Evolutionary conservation across 2,888 invertebrate species (phyloP).

Genomic region (Lasioglossum leucozonium): DNA sequence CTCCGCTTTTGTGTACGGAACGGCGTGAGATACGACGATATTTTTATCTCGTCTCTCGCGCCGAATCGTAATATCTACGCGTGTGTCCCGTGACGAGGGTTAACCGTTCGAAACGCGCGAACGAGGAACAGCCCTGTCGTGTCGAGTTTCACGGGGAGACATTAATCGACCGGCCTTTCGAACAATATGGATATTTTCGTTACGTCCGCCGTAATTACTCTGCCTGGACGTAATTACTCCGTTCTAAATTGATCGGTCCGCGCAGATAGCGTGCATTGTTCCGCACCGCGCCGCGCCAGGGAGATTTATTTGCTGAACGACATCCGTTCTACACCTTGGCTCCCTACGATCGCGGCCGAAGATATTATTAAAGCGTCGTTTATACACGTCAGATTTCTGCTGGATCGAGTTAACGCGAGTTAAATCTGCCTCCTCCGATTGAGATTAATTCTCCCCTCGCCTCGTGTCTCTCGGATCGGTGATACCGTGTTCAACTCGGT

Average conservation of each 20-base stretch:
- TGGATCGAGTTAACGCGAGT: slow-evolving; percentile 28
- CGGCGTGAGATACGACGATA: slow-evolving; percentile 31
- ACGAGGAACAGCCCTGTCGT: slow-evolving; percentile 34
- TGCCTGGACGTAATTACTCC: slow-evolving; percentile 29
- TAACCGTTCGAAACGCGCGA: slow-evolving; percentile 34
- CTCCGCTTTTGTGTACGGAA: slow-evolving; percentile 50
- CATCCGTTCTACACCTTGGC: slow-evolving; percentile 44
- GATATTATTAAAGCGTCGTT: slow-evolving; percentile 54
- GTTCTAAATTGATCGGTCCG: slow-evolving; percentile 25
- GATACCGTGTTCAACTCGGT: not conserved
- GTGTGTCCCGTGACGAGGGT: slow-evolving; percentile 39
- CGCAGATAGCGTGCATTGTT: slow-evolving; percentile 40
- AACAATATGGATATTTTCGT: slow-evolving; percentile 49
- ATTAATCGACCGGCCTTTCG: slow-evolving; percentile 44
- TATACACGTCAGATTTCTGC: slow-evolving; percentile 47
- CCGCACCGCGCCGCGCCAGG: not conserved
- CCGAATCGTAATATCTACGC: slow-evolving; percentile 50
- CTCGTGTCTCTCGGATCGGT: not conserved
- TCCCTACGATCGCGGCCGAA: slow-evolving; percentile 24
- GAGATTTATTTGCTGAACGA: slow-evolving; percentile 46
- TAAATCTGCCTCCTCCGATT: slow-evolving; percentile 26
- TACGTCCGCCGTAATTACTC: slow-evolving; percentile 27
- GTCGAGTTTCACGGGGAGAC: slow-evolving; percentile 48
- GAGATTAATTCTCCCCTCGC: slow-evolving; percentile 42
- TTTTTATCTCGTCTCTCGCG: slow-evolving; percentile 50